Evolutionary conservation across 2,797 vertebrate species (phyloP).

Genomic region (Neoniphon sammara): DNA sequence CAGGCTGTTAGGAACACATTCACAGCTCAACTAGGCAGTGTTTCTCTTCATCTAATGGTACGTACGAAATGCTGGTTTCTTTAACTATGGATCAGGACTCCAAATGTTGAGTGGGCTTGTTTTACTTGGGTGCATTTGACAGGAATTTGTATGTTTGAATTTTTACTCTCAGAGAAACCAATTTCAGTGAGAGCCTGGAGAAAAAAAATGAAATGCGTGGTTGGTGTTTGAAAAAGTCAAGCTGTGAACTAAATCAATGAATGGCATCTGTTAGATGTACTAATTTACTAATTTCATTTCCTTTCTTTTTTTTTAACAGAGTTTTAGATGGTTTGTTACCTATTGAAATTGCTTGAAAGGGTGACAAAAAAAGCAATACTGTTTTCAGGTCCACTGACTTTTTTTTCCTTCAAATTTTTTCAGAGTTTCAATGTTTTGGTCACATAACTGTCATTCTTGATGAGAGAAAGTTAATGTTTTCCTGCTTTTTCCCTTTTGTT

Average conservation of each 20-base stretch:
- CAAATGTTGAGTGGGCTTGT: not conserved
- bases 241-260: not conserved
- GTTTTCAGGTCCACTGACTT: no score
- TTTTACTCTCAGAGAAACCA: not conserved
- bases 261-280: not conserved
- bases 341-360: no score
- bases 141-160: not conserved
- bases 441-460: no score
- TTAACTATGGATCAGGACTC: not conserved
- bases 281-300: not conserved
- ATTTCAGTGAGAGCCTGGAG: not conserved
- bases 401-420: no score
- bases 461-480: no score
- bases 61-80: not conserved
- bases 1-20: not conserved
- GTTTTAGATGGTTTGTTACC: no score
- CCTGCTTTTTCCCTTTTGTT: no score
- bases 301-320: no score
- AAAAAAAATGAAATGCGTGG: not conserved
- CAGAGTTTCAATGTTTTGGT: no score
- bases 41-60: constrained; percentile 21
- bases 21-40: not conserved
- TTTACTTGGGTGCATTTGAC: not conserved
- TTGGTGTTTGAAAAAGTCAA: not conserved
- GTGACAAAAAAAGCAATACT: no score